A percentile compares a stretch with the other conserved stretches of the same genome.
phyloP scores from a whole-genome alignment of 1,140 invertebrate species.

The Temnothorax curvispinosus region DNA sequence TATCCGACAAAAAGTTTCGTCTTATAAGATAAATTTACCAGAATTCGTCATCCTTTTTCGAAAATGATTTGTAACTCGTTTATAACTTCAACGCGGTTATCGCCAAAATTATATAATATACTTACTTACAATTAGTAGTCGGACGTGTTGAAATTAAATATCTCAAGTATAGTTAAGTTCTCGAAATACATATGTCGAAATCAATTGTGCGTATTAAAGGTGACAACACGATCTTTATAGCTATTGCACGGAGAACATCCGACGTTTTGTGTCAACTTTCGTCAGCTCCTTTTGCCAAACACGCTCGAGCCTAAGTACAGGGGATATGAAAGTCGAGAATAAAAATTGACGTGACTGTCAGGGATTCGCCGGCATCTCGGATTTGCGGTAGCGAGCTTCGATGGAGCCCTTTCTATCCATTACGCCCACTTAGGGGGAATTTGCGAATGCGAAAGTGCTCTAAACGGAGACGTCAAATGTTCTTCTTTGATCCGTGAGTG shows the following conservation, averaged over 20 bases:
- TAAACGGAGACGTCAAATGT: constrained; percentile 68
- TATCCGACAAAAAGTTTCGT: not conserved
- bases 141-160: constrained; percentile 4
- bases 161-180: constrained; percentile 8
- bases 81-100: not conserved
- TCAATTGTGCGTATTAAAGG: constrained; percentile 22
- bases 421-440: constrained; percentile 57
- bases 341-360: constrained; percentile 71
- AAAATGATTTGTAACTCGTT: not conserved
- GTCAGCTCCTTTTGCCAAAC: constrained; percentile 63
- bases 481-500: constrained; percentile 23
- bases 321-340: constrained; percentile 68
- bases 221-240: not conserved
- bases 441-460: constrained; percentile 66
- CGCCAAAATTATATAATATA: not conserved
- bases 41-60: not conserved
- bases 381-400: constrained; percentile 70
- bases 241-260: constrained; percentile 17
- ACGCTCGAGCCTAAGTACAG: constrained; percentile 59
- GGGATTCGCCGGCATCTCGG: constrained; percentile 52
- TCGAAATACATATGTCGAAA: not conserved
- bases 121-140: too few relatives aligned
- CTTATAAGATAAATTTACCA: not conserved
- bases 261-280: constrained; percentile 65
- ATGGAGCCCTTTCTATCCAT: constrained; percentile 73